phyloP scores from a whole-genome alignment of 2,113 vertebrate genomes.

The Pedetes capensis region DNA sequence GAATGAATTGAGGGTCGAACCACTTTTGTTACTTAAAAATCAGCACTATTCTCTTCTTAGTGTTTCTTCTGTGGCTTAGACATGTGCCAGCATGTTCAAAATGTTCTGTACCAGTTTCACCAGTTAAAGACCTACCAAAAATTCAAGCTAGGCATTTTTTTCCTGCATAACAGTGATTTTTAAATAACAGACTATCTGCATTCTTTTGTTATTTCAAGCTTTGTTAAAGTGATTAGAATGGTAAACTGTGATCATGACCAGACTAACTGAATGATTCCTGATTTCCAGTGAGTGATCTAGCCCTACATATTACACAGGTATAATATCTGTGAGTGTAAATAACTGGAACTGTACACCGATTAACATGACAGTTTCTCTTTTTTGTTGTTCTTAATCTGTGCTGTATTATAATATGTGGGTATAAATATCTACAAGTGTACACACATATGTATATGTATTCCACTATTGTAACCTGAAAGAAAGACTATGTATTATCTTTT shows the following conservation, averaged over 20 bases:
- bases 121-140: conserved; percentile 23
- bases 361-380: conserved; percentile 59
- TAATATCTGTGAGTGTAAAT: conserved; percentile 72
- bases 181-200: neutral
- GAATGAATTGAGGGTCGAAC: conserved; percentile 48
- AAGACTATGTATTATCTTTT: conserved; percentile 68
- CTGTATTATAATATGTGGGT: conserved; percentile 70
- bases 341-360: conserved; percentile 73
- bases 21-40: conserved; percentile 55
- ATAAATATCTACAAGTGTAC: conserved; percentile 49
- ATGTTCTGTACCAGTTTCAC: conserved; percentile 17
- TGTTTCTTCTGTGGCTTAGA: conserved; percentile 52
- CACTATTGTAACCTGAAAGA: conserved; percentile 70
- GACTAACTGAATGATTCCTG: conserved; percentile 39
- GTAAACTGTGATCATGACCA: conserved; percentile 59
- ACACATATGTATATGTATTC: conserved; percentile 60
- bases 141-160: conserved; percentile 9
- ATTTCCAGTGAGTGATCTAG: conserved; percentile 49
- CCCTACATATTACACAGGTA: conserved; percentile 49
- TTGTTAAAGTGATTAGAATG: conserved; percentile 2
- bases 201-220: conserved; percentile 50
- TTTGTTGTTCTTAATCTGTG: conserved; percentile 66
- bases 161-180: conserved; percentile 15
- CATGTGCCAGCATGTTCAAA: conserved; percentile 37
- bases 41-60: conserved; percentile 16